phyloP scores from a whole-genome alignment of 2,797 vertebrate species.

The Anguilla obscura region DNA sequence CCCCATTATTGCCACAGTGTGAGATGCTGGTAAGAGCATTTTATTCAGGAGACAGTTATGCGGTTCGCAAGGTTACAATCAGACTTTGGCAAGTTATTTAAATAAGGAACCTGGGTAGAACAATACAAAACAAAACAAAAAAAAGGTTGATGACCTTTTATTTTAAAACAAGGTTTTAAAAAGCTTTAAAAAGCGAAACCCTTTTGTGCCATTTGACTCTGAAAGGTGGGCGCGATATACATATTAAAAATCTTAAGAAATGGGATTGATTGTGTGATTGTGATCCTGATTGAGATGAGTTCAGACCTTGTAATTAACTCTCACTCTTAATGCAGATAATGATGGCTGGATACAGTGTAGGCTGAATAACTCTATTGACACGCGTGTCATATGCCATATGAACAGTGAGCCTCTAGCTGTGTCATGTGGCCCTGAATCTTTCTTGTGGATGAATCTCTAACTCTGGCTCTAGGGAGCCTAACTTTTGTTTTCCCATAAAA shows the following conservation, averaged over 20 bases:
- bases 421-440: not conserved
- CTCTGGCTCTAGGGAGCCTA: no score
- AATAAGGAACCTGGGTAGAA: not conserved
- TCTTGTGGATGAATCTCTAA: not conserved
- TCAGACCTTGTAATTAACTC: not conserved
- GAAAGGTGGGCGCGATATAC: not conserved
- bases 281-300: not conserved
- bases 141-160: not conserved
- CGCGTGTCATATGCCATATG: not conserved
- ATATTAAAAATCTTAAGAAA: not conserved
- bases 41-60: slow-evolving; percentile 60
- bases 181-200: not conserved
- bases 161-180: not conserved
- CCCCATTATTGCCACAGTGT: slow-evolving; percentile 70
- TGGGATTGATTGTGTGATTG: not conserved
- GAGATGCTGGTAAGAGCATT: slow-evolving; percentile 54
- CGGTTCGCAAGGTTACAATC: slow-evolving; percentile 62
- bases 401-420: not conserved
- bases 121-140: not conserved
- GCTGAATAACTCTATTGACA: not conserved
- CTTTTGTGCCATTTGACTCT: not conserved
- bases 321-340: not conserved
- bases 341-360: no score
- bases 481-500: not conserved
- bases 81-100: slow-evolving; percentile 51